Evolutionary conservation across 2,113 vertebrate genomes (phyloP).

Genomic region (Prinia subflava): DNA sequence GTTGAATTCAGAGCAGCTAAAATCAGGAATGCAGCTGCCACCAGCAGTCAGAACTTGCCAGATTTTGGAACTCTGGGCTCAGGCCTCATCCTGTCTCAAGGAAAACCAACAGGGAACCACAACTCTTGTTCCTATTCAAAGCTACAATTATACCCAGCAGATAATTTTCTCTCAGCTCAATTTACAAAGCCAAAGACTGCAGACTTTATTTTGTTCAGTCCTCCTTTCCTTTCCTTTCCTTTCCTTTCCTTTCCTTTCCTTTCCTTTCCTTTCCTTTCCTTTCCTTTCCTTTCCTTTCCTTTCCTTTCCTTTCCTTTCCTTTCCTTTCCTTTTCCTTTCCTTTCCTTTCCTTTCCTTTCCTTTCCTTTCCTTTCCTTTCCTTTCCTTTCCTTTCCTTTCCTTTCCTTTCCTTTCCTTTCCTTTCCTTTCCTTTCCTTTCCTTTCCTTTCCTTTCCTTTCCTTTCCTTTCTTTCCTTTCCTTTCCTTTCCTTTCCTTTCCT

Average conservation of each 20-base stretch:
- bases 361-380: accelerated
- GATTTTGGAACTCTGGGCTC: neutral
- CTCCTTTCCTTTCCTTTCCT: neutral
- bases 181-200: neutral
- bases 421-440: no score
- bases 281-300: no score
- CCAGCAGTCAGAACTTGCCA: neutral
- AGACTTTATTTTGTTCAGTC: neutral
- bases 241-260: neutral
- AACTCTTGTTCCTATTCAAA: neutral
- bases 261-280: neutral
- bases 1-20: neutral
- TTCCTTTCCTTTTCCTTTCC: accelerated
- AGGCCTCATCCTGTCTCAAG: neutral
- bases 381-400: neutral
- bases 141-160: neutral
- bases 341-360: neutral
- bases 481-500: no score
- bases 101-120: neutral
- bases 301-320: no score
- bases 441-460: no score
- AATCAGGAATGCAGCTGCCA: neutral
- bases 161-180: neutral
- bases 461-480: no score
- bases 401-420: no score